Evolutionary conservation across 2,888 invertebrate genomes (phyloP).

Genomic region (Biston betularia): DNA sequence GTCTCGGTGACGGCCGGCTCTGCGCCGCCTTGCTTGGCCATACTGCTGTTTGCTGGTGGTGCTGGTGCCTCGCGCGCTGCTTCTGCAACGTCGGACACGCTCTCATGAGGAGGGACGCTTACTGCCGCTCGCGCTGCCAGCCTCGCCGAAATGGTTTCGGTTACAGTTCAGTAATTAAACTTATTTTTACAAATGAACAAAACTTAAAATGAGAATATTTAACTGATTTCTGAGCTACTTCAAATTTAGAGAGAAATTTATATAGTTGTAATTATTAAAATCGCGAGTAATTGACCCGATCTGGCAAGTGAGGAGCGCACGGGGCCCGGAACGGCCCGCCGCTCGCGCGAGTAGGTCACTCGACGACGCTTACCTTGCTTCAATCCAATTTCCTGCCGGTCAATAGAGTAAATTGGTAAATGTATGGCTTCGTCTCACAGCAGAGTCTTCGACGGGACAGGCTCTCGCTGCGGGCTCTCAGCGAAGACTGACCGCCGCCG

Average conservation of each 20-base stretch:
- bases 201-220: too few relatives aligned
- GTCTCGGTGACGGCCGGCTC: constrained; percentile 60
- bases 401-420: constrained; percentile 50
- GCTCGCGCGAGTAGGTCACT: constrained; percentile 35
- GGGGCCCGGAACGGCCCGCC: too few relatives aligned
- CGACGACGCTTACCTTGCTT: constrained; percentile 35
- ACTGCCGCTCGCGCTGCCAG: too few relatives aligned
- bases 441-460: constrained; percentile 26
- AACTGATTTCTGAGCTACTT: too few relatives aligned
- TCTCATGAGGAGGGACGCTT: too few relatives aligned
- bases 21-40: constrained; percentile 61
- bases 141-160: background rate
- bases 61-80: constrained; percentile 30
- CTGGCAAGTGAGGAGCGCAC: constrained; percentile 21
- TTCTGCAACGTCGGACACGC: background rate
- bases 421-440: constrained; percentile 58
- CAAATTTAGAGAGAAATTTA: too few relatives aligned
- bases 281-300: background rate
- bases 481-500: constrained; percentile 41
- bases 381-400: constrained; percentile 54
- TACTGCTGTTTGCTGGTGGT: constrained; percentile 46
- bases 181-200: too few relatives aligned
- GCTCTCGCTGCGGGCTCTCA: constrained; percentile 34
- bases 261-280: too few relatives aligned
- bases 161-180: too few relatives aligned